Percentiles rank a stretch among this genome's conserved stretches.
Evolutionary conservation across 1,140 invertebrate genomes (phyloP).

Genomic region (Drosophila neocordata): DNA sequence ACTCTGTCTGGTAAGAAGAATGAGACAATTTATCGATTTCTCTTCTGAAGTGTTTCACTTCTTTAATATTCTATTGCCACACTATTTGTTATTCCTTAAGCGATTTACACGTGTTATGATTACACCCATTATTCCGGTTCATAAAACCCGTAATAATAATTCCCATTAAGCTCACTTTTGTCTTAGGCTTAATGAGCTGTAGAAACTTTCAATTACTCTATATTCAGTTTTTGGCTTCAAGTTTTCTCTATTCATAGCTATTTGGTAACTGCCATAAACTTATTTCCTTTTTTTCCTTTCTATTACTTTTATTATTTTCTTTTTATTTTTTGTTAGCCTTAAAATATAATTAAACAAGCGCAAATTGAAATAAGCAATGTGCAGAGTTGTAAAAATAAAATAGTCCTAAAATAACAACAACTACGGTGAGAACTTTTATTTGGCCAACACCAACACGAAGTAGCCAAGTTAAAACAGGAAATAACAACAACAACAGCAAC

Average conservation of each 20-base stretch:
- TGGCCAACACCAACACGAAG: constrained; percentile 1
- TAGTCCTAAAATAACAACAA: constrained; percentile 9
- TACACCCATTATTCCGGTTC: background rate
- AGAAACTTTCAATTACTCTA: background rate
- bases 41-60: no score
- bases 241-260: constrained; percentile 3
- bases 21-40: no score
- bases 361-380: constrained; percentile 12
- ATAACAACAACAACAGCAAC: background rate
- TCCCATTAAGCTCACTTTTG: background rate
- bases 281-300: background rate
- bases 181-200: background rate
- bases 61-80: no score
- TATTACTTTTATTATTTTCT: no score
- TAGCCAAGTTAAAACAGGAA: background rate
- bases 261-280: constrained; percentile 2
- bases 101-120: background rate
- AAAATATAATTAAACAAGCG: constrained; percentile 24
- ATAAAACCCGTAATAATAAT: background rate
- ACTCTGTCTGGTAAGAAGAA: no score
- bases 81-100: background rate
- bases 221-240: background rate
- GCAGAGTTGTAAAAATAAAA: constrained; percentile 11
- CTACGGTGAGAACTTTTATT: constrained; percentile 9
- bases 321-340: background rate